Conservation (phyloP, 1,140 invertebrate species). For the Gerris buenoi region DNA sequence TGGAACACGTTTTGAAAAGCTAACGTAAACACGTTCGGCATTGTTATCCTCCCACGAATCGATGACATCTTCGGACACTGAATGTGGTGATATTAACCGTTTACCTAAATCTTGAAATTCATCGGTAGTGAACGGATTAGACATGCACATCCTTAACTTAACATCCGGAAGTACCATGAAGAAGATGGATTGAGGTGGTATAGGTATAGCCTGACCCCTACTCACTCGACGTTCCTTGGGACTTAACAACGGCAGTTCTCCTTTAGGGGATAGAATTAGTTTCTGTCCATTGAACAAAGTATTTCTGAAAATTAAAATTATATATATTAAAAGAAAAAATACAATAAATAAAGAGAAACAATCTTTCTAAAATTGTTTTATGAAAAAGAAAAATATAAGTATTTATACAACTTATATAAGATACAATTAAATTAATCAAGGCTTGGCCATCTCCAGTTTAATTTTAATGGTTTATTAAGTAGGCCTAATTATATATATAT, state of each 20-base stretch:
- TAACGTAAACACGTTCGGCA: constrained; percentile 9
- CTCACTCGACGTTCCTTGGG: constrained; percentile 13
- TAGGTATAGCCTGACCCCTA: constrained; percentile 8
- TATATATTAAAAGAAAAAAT: background rate
- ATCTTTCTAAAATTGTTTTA: too few species aligned
- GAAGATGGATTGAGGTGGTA: constrained; percentile 16
- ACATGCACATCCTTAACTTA: constrained; percentile 14
- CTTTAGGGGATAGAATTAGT: constrained; percentile 14
- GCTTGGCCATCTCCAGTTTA: too few species aligned
- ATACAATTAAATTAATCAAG: too few species aligned
- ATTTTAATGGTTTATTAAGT: too few species aligned
- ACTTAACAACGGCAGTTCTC: constrained; percentile 17
- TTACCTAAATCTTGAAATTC: background rate
- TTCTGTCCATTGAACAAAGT: constrained; percentile 18
- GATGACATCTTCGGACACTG: background rate
- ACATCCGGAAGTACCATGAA: constrained; percentile 17
- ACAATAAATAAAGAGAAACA: too few species aligned
- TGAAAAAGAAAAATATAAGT: too few species aligned
- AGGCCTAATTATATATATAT: too few species aligned
- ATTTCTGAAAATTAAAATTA: constrained; percentile 10
- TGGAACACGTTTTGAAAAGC: constrained; percentile 5
- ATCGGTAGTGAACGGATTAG: background rate
- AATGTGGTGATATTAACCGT: background rate
- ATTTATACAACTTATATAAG: too few species aligned
- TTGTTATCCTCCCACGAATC: background rate